Evolutionary conservation across 2,797 vertebrate genomes (phyloP), one percentile per base, ranked within the genome.

Genomic region (Siniperca obscura): DNA sequence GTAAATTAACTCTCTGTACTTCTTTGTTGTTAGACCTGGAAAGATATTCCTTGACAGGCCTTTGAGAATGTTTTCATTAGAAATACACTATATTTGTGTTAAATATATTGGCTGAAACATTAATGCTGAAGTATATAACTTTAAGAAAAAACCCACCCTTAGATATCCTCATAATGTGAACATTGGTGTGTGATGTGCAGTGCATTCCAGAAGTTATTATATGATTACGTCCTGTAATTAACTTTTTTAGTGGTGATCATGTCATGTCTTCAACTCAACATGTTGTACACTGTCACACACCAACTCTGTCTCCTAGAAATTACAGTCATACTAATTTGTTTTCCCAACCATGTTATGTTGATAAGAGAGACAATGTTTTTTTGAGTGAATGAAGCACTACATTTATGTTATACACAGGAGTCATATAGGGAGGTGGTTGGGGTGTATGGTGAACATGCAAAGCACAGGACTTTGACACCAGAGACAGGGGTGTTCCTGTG

Each of bases 1-100:
- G 91, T 89, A 91, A 89, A 93, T 91, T 78, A 81, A 88, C 84
- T 87, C 79, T 40, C 69, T 81, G 82, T 25, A 68, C 77, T 84
- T 91, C 76, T 76, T 86, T 88, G 75, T 81, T 21, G 9, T 75
- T 42, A 80, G 80, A 91, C 82, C 88, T 83, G 84, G 56, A 74
- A 76, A 87, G 75, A 85, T 84, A 69, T 84, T 82, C 48, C 78
- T 34, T 89, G 89, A 87, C 73, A 75, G 68, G 40, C 70, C 64
- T 86, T 78, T 81, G 67, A 81, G 70, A 82, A 70, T 69, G 34
- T 61, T 81, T 78, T 80, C n/a, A 79, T 73, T 61, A 62, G 25
- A 76, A 84, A 72, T 46, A 55, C 10, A 53, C 17, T 30, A 17
- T 42, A 70, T 74, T 72, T 80, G 22, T 72, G 14, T 76, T 25